Percentiles rank a stretch among this genome's conserved stretches.
These are phyloP conservation scores for Tridacna gigas DNA, from an alignment of 2,888 invertebrate genomes.

Conservation along the genomic window DNA sequence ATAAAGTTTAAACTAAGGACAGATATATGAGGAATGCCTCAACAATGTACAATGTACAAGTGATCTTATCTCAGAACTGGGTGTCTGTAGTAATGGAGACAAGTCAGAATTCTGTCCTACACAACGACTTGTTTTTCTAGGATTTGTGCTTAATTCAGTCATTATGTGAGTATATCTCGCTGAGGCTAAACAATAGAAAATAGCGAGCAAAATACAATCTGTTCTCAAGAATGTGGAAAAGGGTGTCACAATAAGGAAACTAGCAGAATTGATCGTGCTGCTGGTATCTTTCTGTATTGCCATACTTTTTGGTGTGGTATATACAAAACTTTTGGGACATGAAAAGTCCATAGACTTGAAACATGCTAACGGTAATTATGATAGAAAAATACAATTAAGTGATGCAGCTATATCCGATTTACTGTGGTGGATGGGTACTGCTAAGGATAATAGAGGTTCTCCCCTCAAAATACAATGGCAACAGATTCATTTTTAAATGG, in stretches of 20 bases:
- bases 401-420: not conserved
- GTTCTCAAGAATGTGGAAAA: too few relatives aligned
- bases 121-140: not conserved
- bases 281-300: conserved; percentile 17
- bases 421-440: not conserved
- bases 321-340: not conserved
- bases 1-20: too few relatives aligned
- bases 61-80: not conserved
- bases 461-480: not conserved
- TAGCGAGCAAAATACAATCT: not conserved
- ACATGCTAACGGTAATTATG: not conserved
- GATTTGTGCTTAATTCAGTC: not conserved
- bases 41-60: conserved; percentile 33
- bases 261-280: conserved; percentile 15
- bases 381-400: not conserved
- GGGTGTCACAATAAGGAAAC: conserved; percentile 18
- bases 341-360: not conserved
- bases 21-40: conserved; percentile 24
- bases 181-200: not conserved
- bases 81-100: not conserved
- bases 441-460: not conserved
- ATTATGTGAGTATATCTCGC: not conserved
- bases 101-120: not conserved
- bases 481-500: not conserved
- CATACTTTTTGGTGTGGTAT: conserved; percentile 26